These are phyloP conservation scores for Drosophila micromelanica DNA, from an alignment of 1,140 invertebrate genomes.

Conservation along the genomic window DNA sequence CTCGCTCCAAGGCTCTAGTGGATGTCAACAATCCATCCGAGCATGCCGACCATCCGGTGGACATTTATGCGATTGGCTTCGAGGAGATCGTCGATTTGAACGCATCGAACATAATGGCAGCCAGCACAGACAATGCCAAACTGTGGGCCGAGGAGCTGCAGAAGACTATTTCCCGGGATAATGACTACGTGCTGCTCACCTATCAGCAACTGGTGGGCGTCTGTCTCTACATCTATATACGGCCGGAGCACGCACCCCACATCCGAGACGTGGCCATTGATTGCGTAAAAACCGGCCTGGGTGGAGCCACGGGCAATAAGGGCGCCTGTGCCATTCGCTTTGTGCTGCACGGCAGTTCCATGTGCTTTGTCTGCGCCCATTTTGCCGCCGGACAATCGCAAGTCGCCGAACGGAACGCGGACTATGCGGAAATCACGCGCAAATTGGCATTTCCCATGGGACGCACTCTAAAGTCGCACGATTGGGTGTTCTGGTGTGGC, in stretches of 20 bases:
- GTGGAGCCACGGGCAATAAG: conserved; percentile 98
- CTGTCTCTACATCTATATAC: conserved; percentile 97
- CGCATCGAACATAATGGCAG: conserved; percentile 98
- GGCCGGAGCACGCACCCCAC: conserved; percentile 93
- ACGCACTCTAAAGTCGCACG: conserved; percentile 95
- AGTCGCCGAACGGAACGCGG: conserved; percentile 94
- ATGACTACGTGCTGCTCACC: conserved; percentile 95
- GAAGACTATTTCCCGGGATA: conserved; percentile 93
- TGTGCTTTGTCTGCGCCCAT: conserved; percentile 99
- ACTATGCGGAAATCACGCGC: conserved; percentile 97
- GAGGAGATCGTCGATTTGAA: conserved; percentile 99
- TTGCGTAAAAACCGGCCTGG: conserved; percentile 98
- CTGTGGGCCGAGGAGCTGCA: conserved; percentile 98
- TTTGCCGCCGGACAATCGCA: conserved; percentile 99
- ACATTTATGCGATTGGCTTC: conserved; percentile 99
- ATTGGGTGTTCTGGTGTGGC: conserved; percentile 99
- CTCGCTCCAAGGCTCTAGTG: conserved; percentile 84
- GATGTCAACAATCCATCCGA: conserved; percentile 84
- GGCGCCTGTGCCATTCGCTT: conserved; percentile 98
- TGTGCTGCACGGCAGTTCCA: conserved; percentile 95
- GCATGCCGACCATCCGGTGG: conserved; percentile 88
- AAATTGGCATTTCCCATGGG: conserved; percentile 98
- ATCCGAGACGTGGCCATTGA: conserved; percentile 97
- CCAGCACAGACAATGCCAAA: conserved; percentile 97
- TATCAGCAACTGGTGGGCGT: conserved; percentile 99